Conservation (phyloP, 2,888 invertebrate genomes). For the Eilema caniola region DNA sequence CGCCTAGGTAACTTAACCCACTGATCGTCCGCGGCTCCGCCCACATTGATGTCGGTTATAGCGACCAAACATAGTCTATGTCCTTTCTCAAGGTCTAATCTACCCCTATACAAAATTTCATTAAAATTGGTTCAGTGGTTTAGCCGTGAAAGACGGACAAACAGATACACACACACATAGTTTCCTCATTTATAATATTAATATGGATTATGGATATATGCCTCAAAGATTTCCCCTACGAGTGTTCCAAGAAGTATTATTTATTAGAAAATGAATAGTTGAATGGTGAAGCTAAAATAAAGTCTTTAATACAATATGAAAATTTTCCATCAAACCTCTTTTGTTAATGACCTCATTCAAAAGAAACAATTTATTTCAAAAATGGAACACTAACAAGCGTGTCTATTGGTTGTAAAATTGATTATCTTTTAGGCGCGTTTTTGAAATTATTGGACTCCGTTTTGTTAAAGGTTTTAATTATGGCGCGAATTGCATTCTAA, state of each 20-base stretch:
- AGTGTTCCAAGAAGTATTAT: background rate
- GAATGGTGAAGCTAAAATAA: background rate
- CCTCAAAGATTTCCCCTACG: too few species aligned
- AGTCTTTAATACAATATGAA: background rate
- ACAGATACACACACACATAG: too few species aligned
- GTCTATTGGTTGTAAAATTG: conserved; percentile 1
- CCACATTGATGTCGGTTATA: too few species aligned
- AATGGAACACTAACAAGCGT: conserved; percentile 1
- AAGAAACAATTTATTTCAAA: conserved; percentile 3
- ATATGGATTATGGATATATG: too few species aligned
- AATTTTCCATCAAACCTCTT: background rate
- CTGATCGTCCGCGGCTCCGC: too few species aligned
- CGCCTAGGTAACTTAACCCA: too few species aligned
- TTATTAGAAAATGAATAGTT: background rate
- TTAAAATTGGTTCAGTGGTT: too few species aligned
- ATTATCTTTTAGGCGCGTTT: background rate
- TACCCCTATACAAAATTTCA: too few species aligned
- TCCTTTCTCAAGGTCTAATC: too few species aligned
- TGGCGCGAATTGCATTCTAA: background rate
- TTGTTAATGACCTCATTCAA: background rate
- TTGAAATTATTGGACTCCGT: background rate
- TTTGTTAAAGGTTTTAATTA: background rate
- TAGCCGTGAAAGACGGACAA: too few species aligned
- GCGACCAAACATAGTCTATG: too few species aligned
- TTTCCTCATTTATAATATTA: too few species aligned